Conservation (phyloP, 2,113 vertebrate genomes). For the Nycticorax nycticorax region DNA sequence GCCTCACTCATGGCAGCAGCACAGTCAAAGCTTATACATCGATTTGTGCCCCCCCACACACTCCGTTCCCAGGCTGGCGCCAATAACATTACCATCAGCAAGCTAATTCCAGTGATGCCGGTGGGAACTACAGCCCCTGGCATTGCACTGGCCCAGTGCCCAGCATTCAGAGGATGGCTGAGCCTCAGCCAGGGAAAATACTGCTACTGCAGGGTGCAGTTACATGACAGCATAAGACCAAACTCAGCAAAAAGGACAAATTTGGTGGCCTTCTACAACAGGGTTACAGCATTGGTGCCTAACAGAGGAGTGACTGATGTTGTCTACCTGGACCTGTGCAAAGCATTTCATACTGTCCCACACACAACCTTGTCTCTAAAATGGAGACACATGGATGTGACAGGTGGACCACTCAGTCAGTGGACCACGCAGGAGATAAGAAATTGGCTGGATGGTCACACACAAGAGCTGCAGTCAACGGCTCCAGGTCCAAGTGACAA, state of each 20-base stretch:
- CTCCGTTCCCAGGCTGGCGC: neutral
- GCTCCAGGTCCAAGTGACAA: neutral
- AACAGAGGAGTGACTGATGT: neutral
- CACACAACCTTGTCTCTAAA: neutral
- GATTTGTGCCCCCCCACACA: rapidly evolving
- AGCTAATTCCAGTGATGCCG: neutral
- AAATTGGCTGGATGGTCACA: neutral
- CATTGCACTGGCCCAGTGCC: neutral
- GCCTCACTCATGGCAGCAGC: neutral
- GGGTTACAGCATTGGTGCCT: neutral
- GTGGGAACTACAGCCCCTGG: neutral
- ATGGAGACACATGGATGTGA: neutral
- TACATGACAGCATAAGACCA: rapidly evolving
- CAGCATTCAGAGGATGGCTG: neutral
- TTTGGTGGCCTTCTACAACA: rapidly evolving
- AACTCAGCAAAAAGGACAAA: neutral
- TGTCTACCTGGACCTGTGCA: neutral
- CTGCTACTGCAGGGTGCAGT: neutral
- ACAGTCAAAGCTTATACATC: rapidly evolving
- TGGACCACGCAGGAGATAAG: neutral
- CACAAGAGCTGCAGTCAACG: neutral
- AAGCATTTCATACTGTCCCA: neutral
- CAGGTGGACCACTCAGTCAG: rapidly evolving
- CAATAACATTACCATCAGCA: neutral
- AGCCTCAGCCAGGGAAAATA: neutral